Base-by-base conservation (phyloP, 1,140 invertebrate species). In the Aporrectodea caliginosa region DNA sequence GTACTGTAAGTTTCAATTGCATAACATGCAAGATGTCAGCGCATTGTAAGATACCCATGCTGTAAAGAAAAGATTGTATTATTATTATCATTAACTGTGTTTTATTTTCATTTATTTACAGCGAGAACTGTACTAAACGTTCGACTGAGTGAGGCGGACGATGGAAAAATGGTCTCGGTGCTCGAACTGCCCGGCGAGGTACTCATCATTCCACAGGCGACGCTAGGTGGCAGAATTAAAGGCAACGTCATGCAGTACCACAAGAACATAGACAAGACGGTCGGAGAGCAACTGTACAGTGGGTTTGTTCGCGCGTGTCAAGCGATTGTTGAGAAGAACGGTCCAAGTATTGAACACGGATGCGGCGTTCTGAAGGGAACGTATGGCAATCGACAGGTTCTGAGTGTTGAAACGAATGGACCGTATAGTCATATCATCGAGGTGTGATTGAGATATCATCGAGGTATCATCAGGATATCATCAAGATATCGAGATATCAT, bases 171-270 rank as follows among this genome's bases (percentile, higher is more conserved):
- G 16, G 83, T 85, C 0, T 88, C 88, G 29, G 80, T 88, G 2
- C 33, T 86, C 29, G 86, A 89, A 58, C 77, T 88, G 12, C 85
- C 86, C 12, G 88, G 86, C 30, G 87, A 89, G 82, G 80, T 90
- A 31, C 81, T 90, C 0, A 85, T 90, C 32, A 85, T 90, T 77
- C 89, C 89, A 31, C 89, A 90, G 82, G 89, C 89, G 0, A 89
- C 86, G 6, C 80, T 90, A 2, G 89, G 89, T n/a, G 89, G 89
- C 31, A 87, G 84, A 77, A 74, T 87, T 2, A 90, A 89, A 84
- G 87, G 88, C 0, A 89, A 88, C 79, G 68, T 79, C 2, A 84
- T 89, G 82, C 89, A 90, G 82, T 90, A 90, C 83, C 89, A 90
- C 83, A 84, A 82, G 74, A 86, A 88, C 70, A 85, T 89, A n/a